Percentiles rank a stretch among this genome's conserved stretches.
These are phyloP conservation scores for Bombus consobrinus DNA, from an alignment of 1,140 invertebrate genomes.

Conservation along the genomic window DNA sequence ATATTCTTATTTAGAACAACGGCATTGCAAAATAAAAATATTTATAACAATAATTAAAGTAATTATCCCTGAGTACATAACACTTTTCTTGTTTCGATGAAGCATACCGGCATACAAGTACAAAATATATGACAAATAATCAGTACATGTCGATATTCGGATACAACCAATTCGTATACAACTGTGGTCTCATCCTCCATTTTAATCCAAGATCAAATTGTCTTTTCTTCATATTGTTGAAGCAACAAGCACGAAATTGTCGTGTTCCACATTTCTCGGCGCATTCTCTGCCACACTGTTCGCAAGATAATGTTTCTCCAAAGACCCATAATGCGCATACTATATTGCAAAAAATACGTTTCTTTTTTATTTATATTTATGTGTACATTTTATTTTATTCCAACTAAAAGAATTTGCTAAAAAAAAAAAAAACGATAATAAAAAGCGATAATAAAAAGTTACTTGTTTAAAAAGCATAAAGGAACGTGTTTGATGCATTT, in stretches of 20 bases:
- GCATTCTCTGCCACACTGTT: slow-evolving; percentile 85
- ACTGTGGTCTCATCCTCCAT: background rate
- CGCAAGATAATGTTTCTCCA: slow-evolving; percentile 81
- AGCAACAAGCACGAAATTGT: slow-evolving; percentile 85
- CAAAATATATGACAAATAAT: slow-evolving; percentile 22
- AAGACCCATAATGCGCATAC: slow-evolving; percentile 71
- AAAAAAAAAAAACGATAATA: background rate
- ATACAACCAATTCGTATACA: slow-evolving; percentile 55
- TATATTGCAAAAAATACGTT: slow-evolving; percentile 26
- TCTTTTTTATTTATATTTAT: too few species aligned
- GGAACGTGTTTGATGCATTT: slow-evolving; percentile 56
- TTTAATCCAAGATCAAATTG: background rate
- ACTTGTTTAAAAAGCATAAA: background rate
- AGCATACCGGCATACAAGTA: background rate
- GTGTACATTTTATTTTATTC: too few species aligned
- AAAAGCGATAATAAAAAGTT: too few species aligned
- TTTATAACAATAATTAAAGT: background rate
- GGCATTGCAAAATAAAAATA: background rate
- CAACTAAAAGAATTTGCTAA: background rate
- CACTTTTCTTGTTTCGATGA: slow-evolving; percentile 10
- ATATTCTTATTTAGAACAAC: background rate
- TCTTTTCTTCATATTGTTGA: slow-evolving; percentile 75
- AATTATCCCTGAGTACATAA: slow-evolving; percentile 33
- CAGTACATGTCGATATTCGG: slow-evolving; percentile 27
- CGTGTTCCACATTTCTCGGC: slow-evolving; percentile 84